Percentiles rank a stretch among this genome's conserved stretches.
Evolutionary conservation across 2,888 invertebrate genomes (phyloP).

Genomic region (Hirudinaria manillensis): DNA sequence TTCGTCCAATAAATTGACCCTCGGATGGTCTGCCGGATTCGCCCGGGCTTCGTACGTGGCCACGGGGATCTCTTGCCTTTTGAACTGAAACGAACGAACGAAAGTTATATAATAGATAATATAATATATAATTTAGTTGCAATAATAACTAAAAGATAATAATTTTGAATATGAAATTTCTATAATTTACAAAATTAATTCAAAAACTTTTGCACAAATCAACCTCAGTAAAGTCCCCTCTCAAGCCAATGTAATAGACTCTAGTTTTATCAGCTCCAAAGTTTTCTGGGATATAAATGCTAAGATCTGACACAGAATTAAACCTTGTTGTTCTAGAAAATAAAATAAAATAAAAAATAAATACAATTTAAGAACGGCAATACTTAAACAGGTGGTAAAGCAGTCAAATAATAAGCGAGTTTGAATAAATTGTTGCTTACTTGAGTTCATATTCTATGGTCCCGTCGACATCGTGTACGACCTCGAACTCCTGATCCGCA

Average conservation of each 20-base stretch:
- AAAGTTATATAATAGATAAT: background rate
- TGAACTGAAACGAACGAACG: conserved; percentile 55
- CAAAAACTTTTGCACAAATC: background rate
- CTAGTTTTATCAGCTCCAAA: conserved; percentile 64
- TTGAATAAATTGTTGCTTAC: conserved; percentile 59
- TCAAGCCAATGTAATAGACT: conserved; percentile 87
- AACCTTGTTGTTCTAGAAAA: conserved; percentile 76
- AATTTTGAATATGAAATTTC: background rate
- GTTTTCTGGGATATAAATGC: conserved; percentile 82
- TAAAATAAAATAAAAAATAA: background rate
- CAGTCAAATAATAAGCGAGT: background rate
- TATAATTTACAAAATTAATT: background rate
- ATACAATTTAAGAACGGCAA: background rate
- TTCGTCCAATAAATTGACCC: conserved; percentile 56
- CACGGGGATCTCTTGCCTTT: conserved; percentile 81
- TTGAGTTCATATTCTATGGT: conserved; percentile 80
- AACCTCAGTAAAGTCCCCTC: conserved; percentile 80
- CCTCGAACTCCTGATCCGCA: conserved; percentile 82
- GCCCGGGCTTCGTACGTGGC: conserved; percentile 82
- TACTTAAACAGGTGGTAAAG: background rate
- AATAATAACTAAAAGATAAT: background rate
- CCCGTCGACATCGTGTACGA: conserved; percentile 72
- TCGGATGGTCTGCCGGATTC: conserved; percentile 73
- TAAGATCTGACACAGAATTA: conserved; percentile 78
- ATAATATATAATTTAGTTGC: background rate